Percentiles rank a stretch among this genome's conserved stretches.
Evolutionary conservation across 2,888 invertebrate species (phyloP).

Genomic region (Ligdia adustata): DNA sequence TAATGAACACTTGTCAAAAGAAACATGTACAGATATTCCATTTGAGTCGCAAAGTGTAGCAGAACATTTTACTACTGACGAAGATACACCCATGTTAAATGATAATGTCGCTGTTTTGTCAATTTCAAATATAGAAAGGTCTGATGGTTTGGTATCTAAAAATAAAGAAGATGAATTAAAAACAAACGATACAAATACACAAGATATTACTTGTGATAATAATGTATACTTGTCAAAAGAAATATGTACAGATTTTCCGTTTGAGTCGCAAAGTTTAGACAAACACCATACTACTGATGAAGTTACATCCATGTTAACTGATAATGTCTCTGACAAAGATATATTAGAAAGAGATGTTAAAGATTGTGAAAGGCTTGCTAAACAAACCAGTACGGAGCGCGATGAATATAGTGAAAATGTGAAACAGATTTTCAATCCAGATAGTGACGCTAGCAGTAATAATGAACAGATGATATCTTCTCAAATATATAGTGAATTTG

Average conservation of each 20-base stretch:
- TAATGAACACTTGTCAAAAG: too few species aligned
- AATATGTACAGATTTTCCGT: too few species aligned
- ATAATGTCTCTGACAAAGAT: too few species aligned
- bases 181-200: too few species aligned
- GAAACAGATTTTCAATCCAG: not conserved
- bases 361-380: not conserved
- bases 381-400: not conserved
- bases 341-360: too few species aligned
- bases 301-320: not conserved
- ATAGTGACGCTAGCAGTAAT: not conserved
- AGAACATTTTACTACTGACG: not conserved
- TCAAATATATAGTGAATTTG: slow-evolving; percentile 22
- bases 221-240: too few species aligned
- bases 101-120: too few species aligned
- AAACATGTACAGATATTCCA: too few species aligned
- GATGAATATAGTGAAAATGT: slow-evolving; percentile 3
- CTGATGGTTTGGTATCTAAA: too few species aligned
- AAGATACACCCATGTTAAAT: not conserved
- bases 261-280: not conserved
- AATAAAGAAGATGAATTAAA: not conserved
- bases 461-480: not conserved
- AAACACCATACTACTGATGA: not conserved
- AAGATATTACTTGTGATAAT: not conserved
- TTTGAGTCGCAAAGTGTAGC: not conserved
- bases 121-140: too few species aligned